Conservation (phyloP, 2,888 invertebrate genomes). For the Callimorpha dominula region DNA sequence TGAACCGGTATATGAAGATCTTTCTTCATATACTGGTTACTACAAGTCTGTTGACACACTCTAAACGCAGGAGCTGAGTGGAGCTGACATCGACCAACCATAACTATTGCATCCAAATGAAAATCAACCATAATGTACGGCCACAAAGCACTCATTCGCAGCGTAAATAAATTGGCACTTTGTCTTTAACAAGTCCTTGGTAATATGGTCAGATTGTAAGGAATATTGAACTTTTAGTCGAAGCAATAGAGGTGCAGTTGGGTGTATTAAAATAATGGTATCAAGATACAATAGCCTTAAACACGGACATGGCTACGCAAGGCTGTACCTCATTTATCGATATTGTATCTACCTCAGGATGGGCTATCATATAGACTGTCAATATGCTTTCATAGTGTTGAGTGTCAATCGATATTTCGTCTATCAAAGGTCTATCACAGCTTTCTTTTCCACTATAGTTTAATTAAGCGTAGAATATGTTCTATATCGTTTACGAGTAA, state of each 20-base stretch:
- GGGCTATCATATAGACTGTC: slow-evolving; percentile 45
- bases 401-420: slow-evolving; percentile 20
- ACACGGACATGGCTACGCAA: slow-evolving; percentile 64
- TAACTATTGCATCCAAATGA: slow-evolving; percentile 6
- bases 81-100: slow-evolving; percentile 19
- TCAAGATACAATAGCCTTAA: slow-evolving; percentile 50
- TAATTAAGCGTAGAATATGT: background rate
- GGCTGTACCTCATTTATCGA: slow-evolving; percentile 69
- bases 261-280: slow-evolving; percentile 22
- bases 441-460: background rate
- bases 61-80: slow-evolving; percentile 33
- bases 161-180: slow-evolving; percentile 25
- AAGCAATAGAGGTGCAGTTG: slow-evolving; percentile 3
- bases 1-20: slow-evolving; percentile 45
- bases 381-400: slow-evolving; percentile 31
- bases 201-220: slow-evolving; percentile 6
- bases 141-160: slow-evolving; percentile 6
- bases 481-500: background rate
- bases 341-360: slow-evolving; percentile 60
- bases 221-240: slow-evolving; percentile 32
- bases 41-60: slow-evolving; percentile 50
- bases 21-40: slow-evolving; percentile 33
- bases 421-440: background rate
- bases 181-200: slow-evolving; percentile 15
- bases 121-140: slow-evolving; percentile 23